A percentile compares a stretch with the other conserved stretches of the same genome.
These are phyloP conservation scores for Anastrepha ludens DNA, from an alignment of 1,140 invertebrate genomes.

Conservation along the genomic window DNA sequence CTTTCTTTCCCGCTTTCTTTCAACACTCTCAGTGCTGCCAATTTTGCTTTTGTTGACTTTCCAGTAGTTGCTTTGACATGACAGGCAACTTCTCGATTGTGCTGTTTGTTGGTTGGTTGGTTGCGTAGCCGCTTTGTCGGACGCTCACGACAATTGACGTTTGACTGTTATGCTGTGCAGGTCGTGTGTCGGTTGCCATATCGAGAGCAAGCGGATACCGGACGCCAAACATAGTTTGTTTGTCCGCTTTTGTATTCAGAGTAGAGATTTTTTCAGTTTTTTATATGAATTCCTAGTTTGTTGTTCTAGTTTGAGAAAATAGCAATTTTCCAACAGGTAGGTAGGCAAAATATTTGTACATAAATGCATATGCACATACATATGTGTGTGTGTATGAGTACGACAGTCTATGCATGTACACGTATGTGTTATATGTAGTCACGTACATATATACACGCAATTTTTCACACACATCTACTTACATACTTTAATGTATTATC, in stretches of 20 bases:
- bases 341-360: background rate
- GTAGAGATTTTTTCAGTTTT: background rate
- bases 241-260: background rate
- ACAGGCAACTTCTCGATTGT: background rate
- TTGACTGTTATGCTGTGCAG: background rate
- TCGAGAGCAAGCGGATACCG: background rate
- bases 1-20: background rate
- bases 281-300: background rate
- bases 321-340: background rate
- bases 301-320: slow-evolving; percentile 25
- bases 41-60: slow-evolving; percentile 17
- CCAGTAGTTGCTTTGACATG: background rate
- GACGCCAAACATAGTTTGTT: slow-evolving; percentile 25
- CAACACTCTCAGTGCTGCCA: background rate
- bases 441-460: background rate
- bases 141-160: background rate
- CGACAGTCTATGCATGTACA: background rate
- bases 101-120: background rate
- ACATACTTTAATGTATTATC: background rate
- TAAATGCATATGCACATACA: too few species aligned
- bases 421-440: background rate
- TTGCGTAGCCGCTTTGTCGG: background rate
- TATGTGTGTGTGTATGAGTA: too few species aligned
- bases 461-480: background rate
- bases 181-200: background rate